Base-by-base conservation (phyloP, 2,113 vertebrate genomes). In the Garra rufa region DNA sequence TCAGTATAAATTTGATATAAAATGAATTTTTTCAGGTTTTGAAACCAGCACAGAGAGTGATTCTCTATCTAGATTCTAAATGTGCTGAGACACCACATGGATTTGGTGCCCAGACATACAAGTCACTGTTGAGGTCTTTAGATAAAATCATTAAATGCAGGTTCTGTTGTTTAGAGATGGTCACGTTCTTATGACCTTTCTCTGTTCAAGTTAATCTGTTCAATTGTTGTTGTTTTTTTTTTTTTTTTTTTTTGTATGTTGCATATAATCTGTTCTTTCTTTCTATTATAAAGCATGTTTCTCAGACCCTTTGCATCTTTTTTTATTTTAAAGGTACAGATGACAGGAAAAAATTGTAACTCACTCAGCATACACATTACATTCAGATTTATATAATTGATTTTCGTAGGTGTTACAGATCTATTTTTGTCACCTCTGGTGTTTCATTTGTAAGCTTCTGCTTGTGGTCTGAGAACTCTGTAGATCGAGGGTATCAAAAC, bases 41-140 rank as follows among this genome's bases (percentile, higher is more conserved):
- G 79, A 81, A 44, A 19, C 63, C 61, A 81, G 28, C 44, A 26
- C 43, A 81, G 26, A 81, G 44, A 34, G 63, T 34, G 48, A 81
- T 69, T 67, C 26, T 81, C 6, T 48, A n/a, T 70, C 28, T 81
- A 69, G 79, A 81, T 50, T 65, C 79, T n/a, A 70, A 34, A 52
- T 81, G 46, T 67, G 17, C 9, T 9, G 55, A 43, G 55, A 55
- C 17, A 59, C 76, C 21, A 6, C 55, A n/a, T 76, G 48, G 74
- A 76, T 55, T 76, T 43, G 55, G 76, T 78, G 76, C 21, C n/a
- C 52, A 55, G 50, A 30, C 7, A 78, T 78, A 61, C 76, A 78
- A 41, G 38, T 30, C 52, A 17, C 76, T 78, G 50, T 78, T 78
- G 26, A 78, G 52, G 76, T 61, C 52, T 41, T 57, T 55, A 55